Percentiles rank a stretch among this genome's conserved stretches.
Evolutionary conservation across 1,140 invertebrate genomes (phyloP).

Genomic region (Acarapis woodi): DNA sequence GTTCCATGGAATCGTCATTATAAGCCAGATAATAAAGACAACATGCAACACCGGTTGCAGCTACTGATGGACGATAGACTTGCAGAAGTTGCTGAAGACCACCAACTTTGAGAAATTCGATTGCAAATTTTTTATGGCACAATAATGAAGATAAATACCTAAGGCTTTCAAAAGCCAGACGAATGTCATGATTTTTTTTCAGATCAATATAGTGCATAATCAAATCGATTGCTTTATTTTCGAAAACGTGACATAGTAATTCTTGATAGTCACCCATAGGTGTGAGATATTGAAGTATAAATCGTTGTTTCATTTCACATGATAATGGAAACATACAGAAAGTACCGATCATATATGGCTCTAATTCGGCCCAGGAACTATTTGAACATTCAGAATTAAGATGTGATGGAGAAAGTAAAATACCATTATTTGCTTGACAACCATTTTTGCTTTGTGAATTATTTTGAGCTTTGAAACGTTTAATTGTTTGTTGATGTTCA

Average conservation of each 20-base stretch:
- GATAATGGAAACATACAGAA: constrained; percentile 62
- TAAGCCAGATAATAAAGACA: constrained; percentile 88
- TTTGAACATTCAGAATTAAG: constrained; percentile 22
- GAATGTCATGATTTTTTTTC: constrained; percentile 51
- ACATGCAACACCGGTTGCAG: constrained; percentile 78
- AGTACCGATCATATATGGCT: constrained; percentile 50
- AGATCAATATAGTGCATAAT: constrained; percentile 73
- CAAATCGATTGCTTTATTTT: constrained; percentile 57
- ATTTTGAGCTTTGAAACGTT: background rate
- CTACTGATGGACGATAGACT: constrained; percentile 65
- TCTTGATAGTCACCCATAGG: constrained; percentile 92
- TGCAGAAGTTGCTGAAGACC: constrained; percentile 52
- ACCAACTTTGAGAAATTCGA: constrained; percentile 62
- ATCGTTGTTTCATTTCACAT: constrained; percentile 52
- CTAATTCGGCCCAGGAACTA: constrained; percentile 66
- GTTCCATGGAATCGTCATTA: constrained; percentile 88
- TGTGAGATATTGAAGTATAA: constrained; percentile 68
- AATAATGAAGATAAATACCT: constrained; percentile 61
- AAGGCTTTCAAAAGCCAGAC: constrained; percentile 68
- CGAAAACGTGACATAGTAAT: constrained; percentile 65
- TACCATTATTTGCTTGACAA: constrained; percentile 2
- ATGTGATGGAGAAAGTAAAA: constrained; percentile 1
- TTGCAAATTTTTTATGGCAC: constrained; percentile 88
- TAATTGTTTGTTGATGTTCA: background rate
- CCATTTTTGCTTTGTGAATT: constrained; percentile 4